A percentile compares a stretch with the other conserved stretches of the same genome.
phyloP scores from a whole-genome alignment of 2,888 invertebrate species.

The Tetanocera ferruginea region DNA sequence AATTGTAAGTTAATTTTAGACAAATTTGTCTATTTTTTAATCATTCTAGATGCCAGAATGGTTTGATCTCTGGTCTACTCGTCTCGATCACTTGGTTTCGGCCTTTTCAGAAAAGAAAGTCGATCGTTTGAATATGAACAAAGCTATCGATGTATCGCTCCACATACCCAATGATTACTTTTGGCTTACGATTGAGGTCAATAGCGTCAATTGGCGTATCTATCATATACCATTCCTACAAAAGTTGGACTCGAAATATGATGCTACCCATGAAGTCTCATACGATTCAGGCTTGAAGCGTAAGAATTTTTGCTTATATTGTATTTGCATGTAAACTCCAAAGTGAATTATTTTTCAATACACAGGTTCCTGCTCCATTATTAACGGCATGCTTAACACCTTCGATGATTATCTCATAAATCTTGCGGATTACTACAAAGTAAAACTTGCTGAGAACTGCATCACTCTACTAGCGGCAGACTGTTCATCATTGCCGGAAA shows the following conservation, averaged over 20 bases:
- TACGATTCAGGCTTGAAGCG: slow-evolving; percentile 67
- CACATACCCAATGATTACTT: slow-evolving; percentile 65
- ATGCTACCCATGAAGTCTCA: slow-evolving; percentile 65
- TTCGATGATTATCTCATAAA: slow-evolving; percentile 67
- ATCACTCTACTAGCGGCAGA: slow-evolving; percentile 66
- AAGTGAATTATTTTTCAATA: not conserved
- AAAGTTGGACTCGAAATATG: slow-evolving; percentile 68
- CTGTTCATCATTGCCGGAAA: slow-evolving; percentile 64
- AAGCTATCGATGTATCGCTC: slow-evolving; percentile 63
- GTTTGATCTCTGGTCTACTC: slow-evolving; percentile 66
- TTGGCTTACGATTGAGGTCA: slow-evolving; percentile 64
- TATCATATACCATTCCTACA: slow-evolving; percentile 68
- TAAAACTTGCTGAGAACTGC: slow-evolving; percentile 57
- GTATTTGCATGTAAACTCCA: too few relatives aligned
- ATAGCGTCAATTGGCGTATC: slow-evolving; percentile 66
- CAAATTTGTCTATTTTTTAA: not conserved
- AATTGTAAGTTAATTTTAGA: not conserved
- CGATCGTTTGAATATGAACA: slow-evolving; percentile 64
- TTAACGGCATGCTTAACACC: slow-evolving; percentile 67
- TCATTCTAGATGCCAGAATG: slow-evolving; percentile 66
- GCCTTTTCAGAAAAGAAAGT: slow-evolving; percentile 64
- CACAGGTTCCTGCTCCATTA: slow-evolving; percentile 67
- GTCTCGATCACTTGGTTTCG: slow-evolving; percentile 67
- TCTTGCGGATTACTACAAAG: slow-evolving; percentile 56
- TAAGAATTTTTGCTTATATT: slow-evolving; percentile 41